Conservation (phyloP, 2,113 vertebrate species). For the Megatriorchis doriae region DNA sequence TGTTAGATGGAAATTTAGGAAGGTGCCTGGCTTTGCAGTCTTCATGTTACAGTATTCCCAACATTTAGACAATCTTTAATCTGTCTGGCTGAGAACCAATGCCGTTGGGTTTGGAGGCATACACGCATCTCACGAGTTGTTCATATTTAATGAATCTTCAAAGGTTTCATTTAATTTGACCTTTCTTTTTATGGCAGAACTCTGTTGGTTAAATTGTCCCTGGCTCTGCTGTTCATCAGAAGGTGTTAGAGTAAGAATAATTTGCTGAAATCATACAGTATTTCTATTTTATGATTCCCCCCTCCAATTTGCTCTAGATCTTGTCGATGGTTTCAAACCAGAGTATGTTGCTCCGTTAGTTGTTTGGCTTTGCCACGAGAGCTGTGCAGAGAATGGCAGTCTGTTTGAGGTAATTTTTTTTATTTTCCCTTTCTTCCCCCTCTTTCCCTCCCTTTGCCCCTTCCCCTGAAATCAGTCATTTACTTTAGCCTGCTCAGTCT, state of each 20-base stretch:
- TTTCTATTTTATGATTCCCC: background rate
- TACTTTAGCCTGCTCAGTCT: background rate
- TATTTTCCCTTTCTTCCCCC: background rate
- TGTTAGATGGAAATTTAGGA: background rate
- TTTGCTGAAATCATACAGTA: background rate
- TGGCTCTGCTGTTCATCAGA: background rate
- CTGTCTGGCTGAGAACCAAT: background rate
- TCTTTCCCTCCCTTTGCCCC: background rate
- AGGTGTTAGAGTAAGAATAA: background rate
- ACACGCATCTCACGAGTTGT: accelerated
- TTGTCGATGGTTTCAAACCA: conserved; percentile 85
- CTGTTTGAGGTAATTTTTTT: conserved; percentile 88
- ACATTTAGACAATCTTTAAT: background rate
- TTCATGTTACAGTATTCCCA: background rate
- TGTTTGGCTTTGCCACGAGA: conserved; percentile 93
- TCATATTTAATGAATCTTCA: background rate
- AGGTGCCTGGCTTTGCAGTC: background rate
- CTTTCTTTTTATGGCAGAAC: background rate
- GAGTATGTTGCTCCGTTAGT: conserved; percentile 92
- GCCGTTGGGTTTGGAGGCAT: background rate
- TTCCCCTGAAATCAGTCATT: background rate
- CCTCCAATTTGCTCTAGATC: conserved; percentile 70
- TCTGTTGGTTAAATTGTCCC: background rate
- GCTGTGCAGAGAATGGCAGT: conserved; percentile 89
- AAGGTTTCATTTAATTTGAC: background rate